These are phyloP conservation scores for Oreochromis aureus DNA, from an alignment of 2,113 vertebrate genomes.

Conservation along the genomic window DNA sequence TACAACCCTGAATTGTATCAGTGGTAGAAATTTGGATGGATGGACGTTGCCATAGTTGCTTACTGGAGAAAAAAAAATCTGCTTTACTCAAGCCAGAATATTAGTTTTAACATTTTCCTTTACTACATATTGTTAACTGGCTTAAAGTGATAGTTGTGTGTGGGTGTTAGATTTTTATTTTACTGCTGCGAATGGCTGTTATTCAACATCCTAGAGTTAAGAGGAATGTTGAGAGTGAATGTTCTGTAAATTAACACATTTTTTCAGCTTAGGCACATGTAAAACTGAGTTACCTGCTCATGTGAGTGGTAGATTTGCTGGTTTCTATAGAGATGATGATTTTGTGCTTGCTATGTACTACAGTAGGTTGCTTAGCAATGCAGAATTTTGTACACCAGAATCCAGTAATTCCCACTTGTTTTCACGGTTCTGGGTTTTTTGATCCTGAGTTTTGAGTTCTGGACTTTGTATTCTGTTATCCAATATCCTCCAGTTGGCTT, in stretches of 20 bases:
- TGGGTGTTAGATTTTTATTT: background rate
- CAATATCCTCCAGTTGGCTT: background rate
- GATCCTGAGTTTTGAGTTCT: background rate
- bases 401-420: background rate
- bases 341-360: background rate
- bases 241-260: background rate
- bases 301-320: background rate
- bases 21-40: background rate
- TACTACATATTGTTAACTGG: background rate
- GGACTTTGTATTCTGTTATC: background rate
- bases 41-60: background rate
- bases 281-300: background rate
- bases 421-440: background rate
- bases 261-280: background rate
- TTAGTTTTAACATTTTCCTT: background rate
- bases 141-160: background rate
- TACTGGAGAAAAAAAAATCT: background rate
- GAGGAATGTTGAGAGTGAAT: background rate
- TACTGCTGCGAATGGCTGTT: background rate
- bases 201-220: background rate
- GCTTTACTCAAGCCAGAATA: background rate
- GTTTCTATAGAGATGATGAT: background rate
- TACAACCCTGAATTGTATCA: background rate
- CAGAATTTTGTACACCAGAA: background rate
- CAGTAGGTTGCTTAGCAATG: background rate